These are phyloP conservation scores for Tapirus terrestris DNA, from an alignment of 2,113 vertebrate species.

Conservation along the genomic window DNA sequence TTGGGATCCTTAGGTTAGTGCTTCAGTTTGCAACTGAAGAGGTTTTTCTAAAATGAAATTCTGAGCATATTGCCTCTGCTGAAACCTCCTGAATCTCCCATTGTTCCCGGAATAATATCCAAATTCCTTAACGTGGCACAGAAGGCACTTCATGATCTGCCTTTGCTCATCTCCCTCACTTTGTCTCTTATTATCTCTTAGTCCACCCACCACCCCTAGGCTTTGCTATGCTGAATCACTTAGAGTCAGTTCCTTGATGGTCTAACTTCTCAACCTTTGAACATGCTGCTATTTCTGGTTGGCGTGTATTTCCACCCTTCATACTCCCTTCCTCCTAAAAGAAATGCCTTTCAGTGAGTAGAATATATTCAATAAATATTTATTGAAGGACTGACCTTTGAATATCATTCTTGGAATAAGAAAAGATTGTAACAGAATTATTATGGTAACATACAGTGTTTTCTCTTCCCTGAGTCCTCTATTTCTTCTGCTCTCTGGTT, in stretches of 20 bases:
- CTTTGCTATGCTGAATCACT: background rate
- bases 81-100: background rate
- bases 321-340: background rate
- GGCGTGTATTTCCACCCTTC: background rate
- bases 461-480: background rate
- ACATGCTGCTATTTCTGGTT: background rate
- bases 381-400: background rate
- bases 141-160: background rate
- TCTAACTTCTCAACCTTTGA: background rate
- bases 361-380: background rate
- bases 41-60: background rate
- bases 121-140: background rate
- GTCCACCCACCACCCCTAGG: background rate
- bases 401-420: background rate
- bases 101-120: background rate
- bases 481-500: background rate
- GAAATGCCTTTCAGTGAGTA: background rate
- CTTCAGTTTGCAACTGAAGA: background rate
- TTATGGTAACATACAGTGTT: background rate
- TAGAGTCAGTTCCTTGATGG: background rate
- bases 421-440: constrained; percentile 41
- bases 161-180: background rate
- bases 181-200: background rate
- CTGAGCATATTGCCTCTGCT: background rate
- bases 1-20: background rate